Conservation (phyloP, 2,888 invertebrate genomes). For the Tubulanus polymorphus region DNA sequence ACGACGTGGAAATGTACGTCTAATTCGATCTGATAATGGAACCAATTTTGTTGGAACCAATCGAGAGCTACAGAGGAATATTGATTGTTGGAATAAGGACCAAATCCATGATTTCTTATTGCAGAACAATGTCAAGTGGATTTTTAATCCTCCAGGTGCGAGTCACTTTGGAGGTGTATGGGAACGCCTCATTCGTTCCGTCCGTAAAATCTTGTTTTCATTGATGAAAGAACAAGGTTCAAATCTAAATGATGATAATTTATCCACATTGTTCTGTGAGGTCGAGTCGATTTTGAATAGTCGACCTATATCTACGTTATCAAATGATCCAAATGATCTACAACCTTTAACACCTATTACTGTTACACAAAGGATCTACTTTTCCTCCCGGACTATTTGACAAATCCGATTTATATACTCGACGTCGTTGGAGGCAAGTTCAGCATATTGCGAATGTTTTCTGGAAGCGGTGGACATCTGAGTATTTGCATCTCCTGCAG, state of each 20-base stretch:
- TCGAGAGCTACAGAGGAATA: background rate
- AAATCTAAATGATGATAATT: too few relatives aligned
- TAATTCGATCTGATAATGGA: conserved; percentile 6
- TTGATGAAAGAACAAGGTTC: background rate
- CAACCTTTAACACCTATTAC: background rate
- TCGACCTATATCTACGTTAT: conserved; percentile 12
- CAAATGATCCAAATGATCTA: background rate
- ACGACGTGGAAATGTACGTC: background rate
- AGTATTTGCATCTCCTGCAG: conserved; percentile 11
- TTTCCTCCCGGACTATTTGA: conserved; percentile 21
- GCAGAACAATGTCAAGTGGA: background rate
- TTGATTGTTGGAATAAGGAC: conserved; percentile 6
- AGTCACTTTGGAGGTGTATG: conserved; percentile 7
- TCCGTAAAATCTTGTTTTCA: conserved; percentile 1
- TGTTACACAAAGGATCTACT: conserved; percentile 14
- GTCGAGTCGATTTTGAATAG: conserved; percentile 18
- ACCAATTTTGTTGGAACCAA: conserved; percentile 7
- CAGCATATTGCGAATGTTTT: conserved; percentile 17
- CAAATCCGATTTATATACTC: conserved; percentile 11
- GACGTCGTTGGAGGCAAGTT: conserved; percentile 15
- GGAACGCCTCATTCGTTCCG: conserved; percentile 1
- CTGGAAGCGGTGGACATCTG: conserved; percentile 16
- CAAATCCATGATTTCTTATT: background rate
- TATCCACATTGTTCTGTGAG: conserved; percentile 22
- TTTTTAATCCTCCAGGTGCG: conserved; percentile 1